Percentiles rank a stretch among this genome's conserved stretches.
These are phyloP conservation scores for Porites lutea DNA, from an alignment of 64 coral and sea anemone species.

Conservation along the genomic window DNA sequence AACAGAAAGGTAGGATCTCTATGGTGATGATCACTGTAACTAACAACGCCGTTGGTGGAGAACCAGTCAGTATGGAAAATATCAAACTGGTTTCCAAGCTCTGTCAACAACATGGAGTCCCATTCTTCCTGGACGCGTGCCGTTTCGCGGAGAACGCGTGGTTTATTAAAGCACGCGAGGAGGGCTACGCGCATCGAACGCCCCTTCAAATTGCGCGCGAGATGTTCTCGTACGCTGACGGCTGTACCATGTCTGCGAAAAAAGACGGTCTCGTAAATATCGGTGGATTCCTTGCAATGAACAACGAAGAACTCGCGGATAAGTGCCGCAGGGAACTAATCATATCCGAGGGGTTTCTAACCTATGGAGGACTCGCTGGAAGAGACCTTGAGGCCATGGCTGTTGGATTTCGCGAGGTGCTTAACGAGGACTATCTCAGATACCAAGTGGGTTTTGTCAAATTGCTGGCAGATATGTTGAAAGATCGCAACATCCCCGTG, in stretches of 20 bases:
- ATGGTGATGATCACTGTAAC: conserved; percentile 70
- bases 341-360: conserved; percentile 79
- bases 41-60: conserved; percentile 72
- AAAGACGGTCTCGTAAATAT: conserved; percentile 69
- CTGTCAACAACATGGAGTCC: conserved; percentile 52
- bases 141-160: conserved; percentile 80
- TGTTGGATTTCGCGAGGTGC: conserved; percentile 54
- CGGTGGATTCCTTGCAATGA: conserved; percentile 69
- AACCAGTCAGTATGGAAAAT: conserved; percentile 72
- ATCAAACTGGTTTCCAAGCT: conserved; percentile 74
- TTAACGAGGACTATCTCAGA: conserved; percentile 61
- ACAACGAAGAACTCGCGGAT: conserved; percentile 52
- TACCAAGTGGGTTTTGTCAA: conserved; percentile 70
- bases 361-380: conserved; percentile 73
- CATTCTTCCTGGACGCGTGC: conserved; percentile 71
- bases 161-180: conserved; percentile 68
- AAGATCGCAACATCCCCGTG: conserved; percentile 30
- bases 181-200: conserved; percentile 37
- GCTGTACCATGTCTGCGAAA: conserved; percentile 81
- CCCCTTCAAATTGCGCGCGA: conserved; percentile 57
- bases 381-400: conserved; percentile 80
- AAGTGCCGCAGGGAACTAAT: conserved; percentile 57
- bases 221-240: conserved; percentile 61
- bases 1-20: not conserved
- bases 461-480: conserved; percentile 59